phyloP scores from a whole-genome alignment of 2,888 invertebrate genomes.

The Hypena proboscidalis region DNA sequence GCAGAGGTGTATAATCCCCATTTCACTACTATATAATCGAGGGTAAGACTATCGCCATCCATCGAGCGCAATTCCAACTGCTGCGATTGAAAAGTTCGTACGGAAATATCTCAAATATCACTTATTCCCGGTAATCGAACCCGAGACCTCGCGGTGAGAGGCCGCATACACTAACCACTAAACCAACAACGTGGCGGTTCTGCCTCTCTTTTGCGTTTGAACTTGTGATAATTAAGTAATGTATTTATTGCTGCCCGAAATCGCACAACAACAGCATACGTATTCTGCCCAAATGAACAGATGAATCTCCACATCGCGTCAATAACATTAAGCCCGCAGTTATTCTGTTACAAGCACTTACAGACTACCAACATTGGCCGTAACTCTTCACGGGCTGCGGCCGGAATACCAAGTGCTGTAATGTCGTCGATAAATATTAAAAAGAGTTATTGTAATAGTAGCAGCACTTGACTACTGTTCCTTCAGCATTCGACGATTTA shows the following conservation, averaged over 20 bases:
- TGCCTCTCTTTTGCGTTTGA: too few relatives aligned
- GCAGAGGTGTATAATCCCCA: too few relatives aligned
- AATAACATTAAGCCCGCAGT: constrained; percentile 25
- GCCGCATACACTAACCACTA: too few relatives aligned
- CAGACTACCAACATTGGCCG: constrained; percentile 28
- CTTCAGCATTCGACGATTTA: constrained; percentile 16
- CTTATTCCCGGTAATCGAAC: too few relatives aligned
- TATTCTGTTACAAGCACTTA: constrained; percentile 26
- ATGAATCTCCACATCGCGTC: constrained; percentile 20
- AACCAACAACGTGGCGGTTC: too few relatives aligned
- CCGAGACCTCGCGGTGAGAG: too few relatives aligned
- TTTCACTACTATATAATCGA: too few relatives aligned
- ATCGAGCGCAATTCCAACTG: too few relatives aligned
- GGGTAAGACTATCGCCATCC: too few relatives aligned
- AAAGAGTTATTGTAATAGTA: constrained; percentile 27
- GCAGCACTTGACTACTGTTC: constrained; percentile 17
- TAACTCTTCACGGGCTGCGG: constrained; percentile 32
- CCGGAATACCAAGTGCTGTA: constrained; percentile 32
- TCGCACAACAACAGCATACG: constrained; percentile 6
- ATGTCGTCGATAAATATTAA: constrained; percentile 35
- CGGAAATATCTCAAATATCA: too few relatives aligned
- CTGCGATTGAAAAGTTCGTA: too few relatives aligned
- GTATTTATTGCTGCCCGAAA: background rate
- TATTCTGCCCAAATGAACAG: constrained; percentile 7
- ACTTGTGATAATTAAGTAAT: too few relatives aligned